Evolutionary conservation across 2,888 invertebrate species (phyloP).

Genomic region (Cosmia pyralina): DNA sequence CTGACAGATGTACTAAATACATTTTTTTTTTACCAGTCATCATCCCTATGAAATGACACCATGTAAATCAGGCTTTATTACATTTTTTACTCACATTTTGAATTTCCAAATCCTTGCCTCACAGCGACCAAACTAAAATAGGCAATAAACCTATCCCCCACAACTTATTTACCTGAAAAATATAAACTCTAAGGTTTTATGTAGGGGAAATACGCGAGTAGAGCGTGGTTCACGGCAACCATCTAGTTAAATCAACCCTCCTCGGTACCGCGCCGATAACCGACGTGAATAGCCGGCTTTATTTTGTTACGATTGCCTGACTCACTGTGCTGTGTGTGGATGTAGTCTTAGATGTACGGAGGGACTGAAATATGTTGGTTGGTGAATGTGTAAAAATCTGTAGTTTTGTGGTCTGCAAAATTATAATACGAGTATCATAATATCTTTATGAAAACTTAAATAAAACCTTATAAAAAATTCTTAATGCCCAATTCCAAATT

Average conservation of each 20-base stretch:
- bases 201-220: conserved; percentile 65
- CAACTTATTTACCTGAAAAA: conserved; percentile 15
- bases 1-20: too few species aligned
- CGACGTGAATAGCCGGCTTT: conserved; percentile 65
- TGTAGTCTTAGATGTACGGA: conserved; percentile 16
- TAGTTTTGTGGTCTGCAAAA: neutral
- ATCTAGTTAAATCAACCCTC: conserved; percentile 72
- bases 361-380: neutral
- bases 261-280: conserved; percentile 65
- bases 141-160: conserved; percentile 38
- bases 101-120: conserved; percentile 13
- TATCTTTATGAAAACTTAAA: neutral
- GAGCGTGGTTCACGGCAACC: conserved; percentile 67
- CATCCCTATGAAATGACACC: too few species aligned
- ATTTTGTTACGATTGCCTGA: conserved; percentile 66
- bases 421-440: too few species aligned
- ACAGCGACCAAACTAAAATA: conserved; percentile 12
- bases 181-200: conserved; percentile 62
- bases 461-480: neutral
- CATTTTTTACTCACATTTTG: too few species aligned
- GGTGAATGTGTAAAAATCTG: neutral
- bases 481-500: too few species aligned
- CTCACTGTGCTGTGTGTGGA: conserved; percentile 55
- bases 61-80: too few species aligned
- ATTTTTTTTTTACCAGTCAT: too few species aligned